Conservation (phyloP, 2,888 invertebrate species). For the Heliconius sara region DNA sequence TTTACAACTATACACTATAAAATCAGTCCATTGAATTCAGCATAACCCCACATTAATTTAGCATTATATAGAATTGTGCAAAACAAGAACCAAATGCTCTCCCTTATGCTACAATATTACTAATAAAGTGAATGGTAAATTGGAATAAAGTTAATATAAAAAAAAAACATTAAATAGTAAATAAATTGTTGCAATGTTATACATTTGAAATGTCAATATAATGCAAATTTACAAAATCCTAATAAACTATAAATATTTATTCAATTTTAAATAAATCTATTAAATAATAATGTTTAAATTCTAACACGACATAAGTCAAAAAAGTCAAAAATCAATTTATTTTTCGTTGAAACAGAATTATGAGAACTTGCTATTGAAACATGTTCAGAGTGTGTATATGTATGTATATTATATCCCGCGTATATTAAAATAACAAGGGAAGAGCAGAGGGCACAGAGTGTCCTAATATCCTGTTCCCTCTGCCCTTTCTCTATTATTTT, state of each 20-base stretch:
- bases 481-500: no score
- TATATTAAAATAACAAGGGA: no score
- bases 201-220: slow-evolving; percentile 22
- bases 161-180: slow-evolving; percentile 7
- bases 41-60: slow-evolving; percentile 54
- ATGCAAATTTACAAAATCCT: neutral
- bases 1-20: slow-evolving; percentile 64
- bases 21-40: slow-evolving; percentile 72
- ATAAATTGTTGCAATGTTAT: slow-evolving; percentile 16
- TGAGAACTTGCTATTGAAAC: neutral
- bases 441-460: no score
- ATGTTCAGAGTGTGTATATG: neutral
- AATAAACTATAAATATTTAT: slow-evolving; percentile 11
- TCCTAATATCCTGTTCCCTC: no score
- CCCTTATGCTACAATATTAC: slow-evolving; percentile 54
- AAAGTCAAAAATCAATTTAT: neutral
- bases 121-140: slow-evolving; percentile 2
- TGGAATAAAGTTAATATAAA: slow-evolving; percentile 6
- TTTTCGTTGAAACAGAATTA: neutral
- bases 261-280: slow-evolving; percentile 11
- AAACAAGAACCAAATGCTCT: slow-evolving; percentile 56
- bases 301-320: neutral
- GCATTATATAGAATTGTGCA: slow-evolving; percentile 54
- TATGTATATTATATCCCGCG: no score
- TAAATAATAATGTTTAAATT: slow-evolving; percentile 2